Percentiles rank a stretch among this genome's conserved stretches.
These are phyloP conservation scores for Scolopax bukidnonensis DNA, from an alignment of 2,797 vertebrate species.

Conservation along the genomic window DNA sequence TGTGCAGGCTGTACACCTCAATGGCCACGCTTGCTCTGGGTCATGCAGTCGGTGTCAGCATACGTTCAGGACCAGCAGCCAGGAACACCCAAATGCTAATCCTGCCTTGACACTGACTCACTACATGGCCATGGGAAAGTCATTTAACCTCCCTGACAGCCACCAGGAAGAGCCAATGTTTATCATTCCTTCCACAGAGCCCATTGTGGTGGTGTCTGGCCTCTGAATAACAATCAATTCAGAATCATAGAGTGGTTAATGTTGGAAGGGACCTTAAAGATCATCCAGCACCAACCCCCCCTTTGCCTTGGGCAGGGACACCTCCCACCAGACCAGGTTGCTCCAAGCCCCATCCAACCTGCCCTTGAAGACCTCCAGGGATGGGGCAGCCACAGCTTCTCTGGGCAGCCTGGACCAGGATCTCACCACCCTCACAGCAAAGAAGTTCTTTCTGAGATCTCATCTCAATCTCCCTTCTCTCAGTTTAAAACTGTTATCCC, in stretches of 20 bases:
- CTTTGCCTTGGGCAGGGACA: background rate
- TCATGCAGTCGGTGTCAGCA: background rate
- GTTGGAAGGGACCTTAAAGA: background rate
- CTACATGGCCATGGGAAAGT: constrained; percentile 45
- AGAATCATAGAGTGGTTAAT: background rate
- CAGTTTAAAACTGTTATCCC: background rate
- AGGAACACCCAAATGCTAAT: constrained; percentile 41
- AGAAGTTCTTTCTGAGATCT: background rate
- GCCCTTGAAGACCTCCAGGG: background rate
- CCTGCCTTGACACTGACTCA: constrained; percentile 16
- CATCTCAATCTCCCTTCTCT: background rate
- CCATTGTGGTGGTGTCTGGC: background rate
- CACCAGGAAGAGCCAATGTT: constrained; percentile 26
- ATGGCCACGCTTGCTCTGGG: accelerated
- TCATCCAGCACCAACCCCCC: too few relatives aligned
- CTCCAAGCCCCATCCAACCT: background rate
- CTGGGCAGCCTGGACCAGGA: background rate
- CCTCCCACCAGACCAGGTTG: background rate
- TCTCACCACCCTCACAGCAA: background rate
- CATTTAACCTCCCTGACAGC: constrained; percentile 32
- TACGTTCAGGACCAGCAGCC: background rate
- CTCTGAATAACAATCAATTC: background rate
- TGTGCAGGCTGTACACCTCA: background rate
- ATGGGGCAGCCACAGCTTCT: background rate
- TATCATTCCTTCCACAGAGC: background rate